phyloP scores from a whole-genome alignment of 2,113 vertebrate genomes.

The Carettochelys insculpta region DNA sequence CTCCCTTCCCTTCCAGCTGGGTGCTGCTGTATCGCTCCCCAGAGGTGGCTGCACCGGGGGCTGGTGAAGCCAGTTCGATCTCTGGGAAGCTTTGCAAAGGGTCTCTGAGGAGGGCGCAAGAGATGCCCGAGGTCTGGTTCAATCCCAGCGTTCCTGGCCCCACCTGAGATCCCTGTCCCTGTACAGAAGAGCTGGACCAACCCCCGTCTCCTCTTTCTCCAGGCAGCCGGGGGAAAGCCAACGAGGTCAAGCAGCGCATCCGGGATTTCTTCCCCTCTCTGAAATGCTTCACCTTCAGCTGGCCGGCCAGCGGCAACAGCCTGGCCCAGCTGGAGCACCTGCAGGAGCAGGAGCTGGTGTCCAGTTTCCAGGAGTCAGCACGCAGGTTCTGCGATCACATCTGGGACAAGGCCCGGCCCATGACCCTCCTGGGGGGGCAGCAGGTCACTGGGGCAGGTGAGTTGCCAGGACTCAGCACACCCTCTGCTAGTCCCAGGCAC shows the following conservation, averaged over 20 bases:
- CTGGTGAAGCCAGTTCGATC: no score
- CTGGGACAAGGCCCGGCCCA: neutral
- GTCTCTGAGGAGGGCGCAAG: no score
- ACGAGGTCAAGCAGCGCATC: slow-evolving; percentile 23
- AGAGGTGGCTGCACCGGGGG: no score
- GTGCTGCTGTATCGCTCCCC: no score
- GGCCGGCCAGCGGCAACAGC: neutral
- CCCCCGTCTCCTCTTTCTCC: neutral
- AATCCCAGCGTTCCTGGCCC: no score
- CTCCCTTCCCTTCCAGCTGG: no score
- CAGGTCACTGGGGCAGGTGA: slow-evolving; percentile 49
- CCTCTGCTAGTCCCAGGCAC: no score
- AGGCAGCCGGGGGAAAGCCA: no score
- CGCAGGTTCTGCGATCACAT: slow-evolving; percentile 39
- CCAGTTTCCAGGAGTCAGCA: neutral
- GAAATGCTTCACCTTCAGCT: slow-evolving; percentile 67
- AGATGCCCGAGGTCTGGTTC: no score
- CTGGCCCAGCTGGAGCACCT: slow-evolving; percentile 9
- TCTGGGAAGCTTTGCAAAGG: no score
- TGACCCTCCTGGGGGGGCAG: slow-evolving; percentile 33
- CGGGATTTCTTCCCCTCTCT: slow-evolving; percentile 46
- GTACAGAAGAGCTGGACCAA: no score
- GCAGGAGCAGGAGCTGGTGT: slow-evolving; percentile 32
- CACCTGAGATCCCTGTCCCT: neutral
- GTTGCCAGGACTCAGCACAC: neutral